These are phyloP conservation scores for Trachythela sp. DNA, from an alignment of 64 coral and sea anemone species.

Conservation along the genomic window DNA sequence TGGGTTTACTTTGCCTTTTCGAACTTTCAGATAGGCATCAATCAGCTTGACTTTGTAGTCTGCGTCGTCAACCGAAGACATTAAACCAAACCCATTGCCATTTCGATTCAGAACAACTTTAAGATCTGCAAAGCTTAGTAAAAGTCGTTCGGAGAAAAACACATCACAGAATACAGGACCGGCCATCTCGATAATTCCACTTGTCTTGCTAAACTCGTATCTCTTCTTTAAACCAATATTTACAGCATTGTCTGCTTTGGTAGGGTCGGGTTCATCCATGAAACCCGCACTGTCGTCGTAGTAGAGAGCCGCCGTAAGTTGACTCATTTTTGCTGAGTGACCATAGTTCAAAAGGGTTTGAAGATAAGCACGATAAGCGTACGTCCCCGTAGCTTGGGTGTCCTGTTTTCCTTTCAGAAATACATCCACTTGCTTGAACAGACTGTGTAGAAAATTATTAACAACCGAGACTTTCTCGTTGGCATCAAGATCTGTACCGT, in stretches of 20 bases:
- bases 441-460: too few species aligned
- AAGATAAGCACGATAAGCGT: background rate
- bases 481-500: too few species aligned
- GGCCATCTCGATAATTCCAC: background rate
- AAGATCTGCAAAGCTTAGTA: too few species aligned
- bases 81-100: background rate
- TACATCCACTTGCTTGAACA: too few species aligned
- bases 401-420: background rate
- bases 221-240: background rate
- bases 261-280: background rate
- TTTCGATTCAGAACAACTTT: background rate
- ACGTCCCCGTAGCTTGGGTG: background rate
- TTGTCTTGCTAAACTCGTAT: background rate
- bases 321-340: too few species aligned
- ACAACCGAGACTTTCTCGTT: background rate
- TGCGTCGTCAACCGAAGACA: background rate
- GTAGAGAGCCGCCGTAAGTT: too few species aligned
- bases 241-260: too few species aligned
- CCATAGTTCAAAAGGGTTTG: background rate
- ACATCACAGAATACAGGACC: background rate
- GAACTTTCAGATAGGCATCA: background rate
- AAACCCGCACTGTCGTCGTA: too few species aligned
- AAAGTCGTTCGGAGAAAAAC: background rate
- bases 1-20: background rate
- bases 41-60: background rate